Evolutionary conservation across 2,797 vertebrate species (phyloP).

Genomic region (Typhlichthys eigenmanni): DNA sequence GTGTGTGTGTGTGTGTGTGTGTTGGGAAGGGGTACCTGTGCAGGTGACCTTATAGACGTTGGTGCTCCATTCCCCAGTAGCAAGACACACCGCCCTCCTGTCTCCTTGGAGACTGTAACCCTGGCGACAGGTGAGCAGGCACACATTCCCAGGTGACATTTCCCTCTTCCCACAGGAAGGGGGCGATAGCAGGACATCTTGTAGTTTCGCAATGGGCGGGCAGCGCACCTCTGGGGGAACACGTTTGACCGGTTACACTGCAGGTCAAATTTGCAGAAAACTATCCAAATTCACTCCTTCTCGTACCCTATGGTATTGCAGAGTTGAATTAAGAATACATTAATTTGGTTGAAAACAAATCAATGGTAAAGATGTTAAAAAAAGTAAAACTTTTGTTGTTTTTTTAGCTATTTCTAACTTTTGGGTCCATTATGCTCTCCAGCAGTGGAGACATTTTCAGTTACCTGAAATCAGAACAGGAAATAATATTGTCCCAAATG

Average conservation of each 20-base stretch:
- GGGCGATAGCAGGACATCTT: constrained; percentile 80
- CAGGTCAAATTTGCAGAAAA: no score
- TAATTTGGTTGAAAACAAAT: neutral
- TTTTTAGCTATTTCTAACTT: constrained; percentile 19
- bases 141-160: constrained; percentile 74
- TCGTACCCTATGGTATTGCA: no score
- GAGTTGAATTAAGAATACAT: neutral
- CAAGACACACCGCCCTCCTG: constrained; percentile 81
- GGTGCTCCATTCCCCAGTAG: constrained; percentile 87
- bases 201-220: constrained; percentile 73
- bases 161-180: constrained; percentile 81
- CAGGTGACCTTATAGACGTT: constrained; percentile 82
- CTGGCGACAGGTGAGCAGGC: constrained; percentile 83
- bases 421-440: constrained; percentile 16
- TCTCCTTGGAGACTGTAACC: constrained; percentile 86
- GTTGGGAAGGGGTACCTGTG: constrained; percentile 76
- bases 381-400: neutral
- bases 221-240: constrained; percentile 83
- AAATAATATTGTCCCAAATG: constrained; percentile 37
- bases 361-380: neutral
- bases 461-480: constrained; percentile 22
- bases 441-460: constrained; percentile 42
- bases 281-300: no score
- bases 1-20: no score
- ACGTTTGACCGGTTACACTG: no score